Evolutionary conservation across 2,888 invertebrate species (phyloP), one percentile per base, ranked within the genome.

Genomic region (Lottia gigantea): DNA sequence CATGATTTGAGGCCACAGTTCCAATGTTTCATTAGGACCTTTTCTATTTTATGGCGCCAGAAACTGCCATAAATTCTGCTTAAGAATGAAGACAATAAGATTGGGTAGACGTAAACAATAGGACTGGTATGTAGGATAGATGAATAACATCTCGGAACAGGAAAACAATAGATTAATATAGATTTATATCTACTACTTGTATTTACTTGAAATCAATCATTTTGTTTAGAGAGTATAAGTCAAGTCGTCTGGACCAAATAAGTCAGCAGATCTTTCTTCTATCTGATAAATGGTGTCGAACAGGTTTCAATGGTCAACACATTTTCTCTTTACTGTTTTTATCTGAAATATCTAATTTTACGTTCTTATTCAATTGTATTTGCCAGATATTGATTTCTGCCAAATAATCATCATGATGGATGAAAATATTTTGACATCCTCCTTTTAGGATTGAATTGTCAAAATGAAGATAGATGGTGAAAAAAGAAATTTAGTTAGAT

Each of bases 171-270:
- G 40, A 40, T 40, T 40, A 8, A 40, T 40, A 40, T 40, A 40
- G 40, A 40, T 40, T 40, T 40, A 40, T 40, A 40, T 40, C 40
- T 40, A 40, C 40, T 40, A 40, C 40, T 40, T 40, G 40, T 40
- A 40, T 40, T 40, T 8, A 40, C 40, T 40, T 40, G 40, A 55
- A 55, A 55, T 55, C 55, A 55, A 55, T 55, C 55, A 55, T 55
- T 23, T 23, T 23, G 19, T 23, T 19, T 23, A 55, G 55, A 55
- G 55, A 23, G 55, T 23, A 40, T 4, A 23, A 55, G 55, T 55
- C 55, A 55, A 23, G 55, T 23, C 19, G 55, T 55, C 55, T 55
- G 55, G 55, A 23, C 55, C 55, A 55, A 23, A 23, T 55, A 55
- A 55, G 55, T 55, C 55, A 55, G 55, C 19, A 55, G 11, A 23